phyloP scores from a whole-genome alignment of 2,888 invertebrate genomes.

The Cepaea hortensis region DNA sequence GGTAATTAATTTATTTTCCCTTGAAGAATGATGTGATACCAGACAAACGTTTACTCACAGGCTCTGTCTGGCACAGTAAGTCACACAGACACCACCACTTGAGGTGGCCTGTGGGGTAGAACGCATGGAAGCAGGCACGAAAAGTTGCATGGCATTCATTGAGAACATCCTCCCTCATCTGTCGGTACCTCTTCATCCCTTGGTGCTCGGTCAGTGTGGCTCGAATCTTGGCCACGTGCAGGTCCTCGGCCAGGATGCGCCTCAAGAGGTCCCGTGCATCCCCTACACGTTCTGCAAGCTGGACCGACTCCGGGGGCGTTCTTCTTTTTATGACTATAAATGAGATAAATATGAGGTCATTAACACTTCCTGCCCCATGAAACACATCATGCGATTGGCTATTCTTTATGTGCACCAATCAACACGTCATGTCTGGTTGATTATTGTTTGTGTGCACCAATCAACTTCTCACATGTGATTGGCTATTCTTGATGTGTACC shows the following conservation, averaged over 20 bases:
- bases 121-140: slow-evolving; percentile 94
- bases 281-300: slow-evolving; percentile 89
- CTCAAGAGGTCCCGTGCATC: slow-evolving; percentile 89
- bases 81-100: slow-evolving; percentile 95
- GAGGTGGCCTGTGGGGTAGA: slow-evolving; percentile 93
- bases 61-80: slow-evolving; percentile 70
- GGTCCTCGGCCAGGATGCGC: slow-evolving; percentile 85
- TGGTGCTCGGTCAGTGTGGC: slow-evolving; percentile 59
- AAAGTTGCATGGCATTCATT: slow-evolving; percentile 94
- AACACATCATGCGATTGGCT: too few species aligned
- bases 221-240: slow-evolving; percentile 58
- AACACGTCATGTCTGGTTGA: too few species aligned
- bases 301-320: slow-evolving; percentile 82
- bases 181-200: slow-evolving; percentile 56
- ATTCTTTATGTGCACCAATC: too few species aligned
- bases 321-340: slow-evolving; percentile 61
- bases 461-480: too few species aligned
- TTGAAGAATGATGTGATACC: too few species aligned
- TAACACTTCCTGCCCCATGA: too few species aligned
- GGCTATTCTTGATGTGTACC: too few species aligned
- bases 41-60: slow-evolving; percentile 59
- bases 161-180: slow-evolving; percentile 81
- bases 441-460: too few species aligned
- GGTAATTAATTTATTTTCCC: too few species aligned
- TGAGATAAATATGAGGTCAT: background rate